Evolutionary conservation across 1,140 invertebrate species (phyloP), one percentile per base, ranked within the genome.

Genomic region (Gryon sp.): DNA sequence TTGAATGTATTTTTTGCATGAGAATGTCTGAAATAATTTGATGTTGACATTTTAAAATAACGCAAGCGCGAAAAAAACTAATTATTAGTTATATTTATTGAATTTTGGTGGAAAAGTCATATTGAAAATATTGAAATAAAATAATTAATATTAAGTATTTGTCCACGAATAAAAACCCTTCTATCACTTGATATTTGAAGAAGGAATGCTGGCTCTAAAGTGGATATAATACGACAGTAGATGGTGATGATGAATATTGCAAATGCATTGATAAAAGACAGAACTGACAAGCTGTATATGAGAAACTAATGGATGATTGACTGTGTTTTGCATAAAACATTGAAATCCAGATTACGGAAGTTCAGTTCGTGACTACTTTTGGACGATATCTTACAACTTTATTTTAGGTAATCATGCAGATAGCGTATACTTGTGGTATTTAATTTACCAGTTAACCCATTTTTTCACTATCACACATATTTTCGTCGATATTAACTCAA

Each of bases 281-380:
- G 19, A 53, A 68, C 19, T 55, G 63, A 50, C 57, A 63, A 60
- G 57, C 32, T 59, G 63, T 38, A 38, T 76, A 69, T 69, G 63
- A 46, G 45, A 66, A 69, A 53, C 57, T 76, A 68, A 57, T 53
- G 57, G 48, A 69, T 50, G 63, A 76, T 57, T 66, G 57, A 72
- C 53, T 63, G 22, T 1, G 22, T 36, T 38, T 30, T 26, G 20
- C 20, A 65, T 77, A 3, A 77, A 77, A 77, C 22, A 77, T 77
- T 68, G 40, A 77, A 68, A 77, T 63, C 57, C 62, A 7, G 62
- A 48, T 59, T 72, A 70, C 60, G 52, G 52, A 60, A 55, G 59
- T 77, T 72, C 60, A 65, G 8, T 18, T 22, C 19, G 36, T 1
- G 19, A 18, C 40, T 76, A 69, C 69, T 50, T 69, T 57, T 55